Evolutionary conservation across 2,113 vertebrate species (phyloP).

Genomic region (Aegithalos caudatus): DNA sequence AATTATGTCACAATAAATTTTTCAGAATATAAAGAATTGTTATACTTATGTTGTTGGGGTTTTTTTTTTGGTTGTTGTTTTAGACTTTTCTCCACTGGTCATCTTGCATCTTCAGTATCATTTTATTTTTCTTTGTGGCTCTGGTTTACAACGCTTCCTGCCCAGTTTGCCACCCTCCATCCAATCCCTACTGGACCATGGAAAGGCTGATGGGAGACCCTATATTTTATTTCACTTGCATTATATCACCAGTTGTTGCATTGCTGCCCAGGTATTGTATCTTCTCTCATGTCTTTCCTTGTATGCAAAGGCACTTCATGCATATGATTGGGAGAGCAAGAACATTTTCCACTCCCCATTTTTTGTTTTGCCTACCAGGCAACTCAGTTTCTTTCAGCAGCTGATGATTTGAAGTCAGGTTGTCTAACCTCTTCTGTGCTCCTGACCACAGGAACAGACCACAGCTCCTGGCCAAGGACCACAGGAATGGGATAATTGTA

Average conservation of each 20-base stretch:
- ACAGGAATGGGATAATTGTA: neutral
- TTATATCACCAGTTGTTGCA: constrained; percentile 83
- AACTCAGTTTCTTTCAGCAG: neutral
- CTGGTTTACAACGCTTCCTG: constrained; percentile 91
- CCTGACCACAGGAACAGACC: neutral
- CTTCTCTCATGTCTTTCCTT: neutral
- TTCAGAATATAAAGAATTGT: neutral
- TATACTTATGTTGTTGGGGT: neutral
- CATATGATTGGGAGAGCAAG: neutral
- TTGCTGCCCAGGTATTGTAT: constrained; percentile 87
- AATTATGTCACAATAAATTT: neutral
- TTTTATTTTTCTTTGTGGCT: constrained; percentile 88
- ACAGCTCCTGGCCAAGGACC: neutral
- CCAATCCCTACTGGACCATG: constrained; percentile 96
- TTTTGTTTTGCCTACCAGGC: neutral
- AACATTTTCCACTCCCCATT: neutral
- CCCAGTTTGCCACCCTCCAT: constrained; percentile 88
- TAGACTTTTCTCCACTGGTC: constrained; percentile 97
- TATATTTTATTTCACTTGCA: constrained; percentile 88
- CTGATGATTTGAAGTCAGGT: neutral
- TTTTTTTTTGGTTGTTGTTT: neutral
- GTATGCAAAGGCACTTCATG: neutral
- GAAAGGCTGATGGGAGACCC: constrained; percentile 87
- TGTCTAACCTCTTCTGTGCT: neutral
- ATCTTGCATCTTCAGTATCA: constrained; percentile 86